Base-by-base conservation (phyloP, 2,888 invertebrate species). In the Copidosoma aretas region DNA sequence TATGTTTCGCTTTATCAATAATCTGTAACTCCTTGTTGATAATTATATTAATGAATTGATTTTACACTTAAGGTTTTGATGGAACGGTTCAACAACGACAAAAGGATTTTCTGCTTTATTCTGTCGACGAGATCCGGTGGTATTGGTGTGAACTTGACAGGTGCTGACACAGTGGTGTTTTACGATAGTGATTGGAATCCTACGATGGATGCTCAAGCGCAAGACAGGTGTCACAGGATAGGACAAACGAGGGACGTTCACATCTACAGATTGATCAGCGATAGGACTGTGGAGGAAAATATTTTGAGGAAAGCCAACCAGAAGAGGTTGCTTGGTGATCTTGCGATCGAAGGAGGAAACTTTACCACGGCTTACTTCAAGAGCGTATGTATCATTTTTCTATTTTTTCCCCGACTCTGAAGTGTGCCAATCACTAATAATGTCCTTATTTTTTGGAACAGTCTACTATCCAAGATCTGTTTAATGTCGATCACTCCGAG, bases 161-260 rank as follows among this genome's bases (percentile, higher is more conserved):
- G 98, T 74, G 99, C 99, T 56, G 99, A 99, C 86, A 95, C 97
- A 77, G 98, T 99, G 76, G 93, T 99, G 83, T 99, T 99, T 87
- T 99, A 99, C 85, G 99, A 99, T 87, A 97, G 97, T 72, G 98
- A 98, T 86, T 98, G 98, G 98, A 98, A 98, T 88, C 98, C 98
- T 61, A 98, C 98, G 8, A 98, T 99, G 98, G 99, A 99, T 87
- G 98, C 98, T 71, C 95, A 96, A 84, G 95, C 95, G 73, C 95
- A 95, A 85, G 95, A 95, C 86, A 89, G 97, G 76, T 98, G 98
- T 84, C 99, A 99, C 87, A 91, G 99, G 78, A 99, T 99, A 84
- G 99, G 99, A 0, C 99, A 99, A 87, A 99, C 98, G 21, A 88
- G 98, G 77, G 98, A 99, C 88, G 99, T 99, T 73, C 97, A 98